Evolutionary conservation across 2,113 vertebrate genomes (phyloP).

Genomic region (Cygnus atratus): DNA sequence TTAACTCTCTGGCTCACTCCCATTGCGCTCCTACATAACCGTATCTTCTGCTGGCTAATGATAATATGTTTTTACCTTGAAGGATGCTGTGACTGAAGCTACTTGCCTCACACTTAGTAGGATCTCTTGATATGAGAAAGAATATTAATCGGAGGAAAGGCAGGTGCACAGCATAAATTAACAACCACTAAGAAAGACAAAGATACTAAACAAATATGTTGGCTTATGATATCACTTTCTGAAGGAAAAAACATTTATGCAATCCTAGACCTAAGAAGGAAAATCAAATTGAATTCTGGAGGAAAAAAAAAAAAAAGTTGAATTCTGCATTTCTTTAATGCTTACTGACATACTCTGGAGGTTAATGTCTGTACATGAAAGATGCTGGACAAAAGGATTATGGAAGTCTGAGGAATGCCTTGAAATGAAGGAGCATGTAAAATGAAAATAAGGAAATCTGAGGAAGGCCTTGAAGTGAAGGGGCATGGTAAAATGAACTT

Average conservation of each 20-base stretch:
- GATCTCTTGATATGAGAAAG: constrained; percentile 55
- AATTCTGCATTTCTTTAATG: background rate
- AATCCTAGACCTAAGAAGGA: background rate
- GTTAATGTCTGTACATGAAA: background rate
- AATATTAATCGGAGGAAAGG: constrained; percentile 34
- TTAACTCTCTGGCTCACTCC: background rate
- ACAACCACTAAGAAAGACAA: constrained; percentile 48
- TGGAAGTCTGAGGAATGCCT: background rate
- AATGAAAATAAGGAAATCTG: background rate
- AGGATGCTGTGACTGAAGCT: background rate
- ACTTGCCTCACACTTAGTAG: constrained; percentile 50
- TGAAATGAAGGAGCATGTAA: background rate
- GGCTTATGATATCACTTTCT: background rate
- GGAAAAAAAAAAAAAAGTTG: background rate
- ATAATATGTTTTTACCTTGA: constrained; percentile 14
- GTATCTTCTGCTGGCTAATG: background rate
- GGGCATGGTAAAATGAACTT: background rate
- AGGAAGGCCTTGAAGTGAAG: background rate
- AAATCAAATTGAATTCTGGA: background rate
- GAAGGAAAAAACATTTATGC: background rate
- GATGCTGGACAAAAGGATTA: background rate
- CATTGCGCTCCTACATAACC: background rate
- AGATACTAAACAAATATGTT: background rate
- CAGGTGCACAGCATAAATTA: constrained; percentile 30
- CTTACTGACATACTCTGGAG: background rate